Conservation (phyloP, 2,888 invertebrate species). For the Chloroclystis v-ata region DNA sequence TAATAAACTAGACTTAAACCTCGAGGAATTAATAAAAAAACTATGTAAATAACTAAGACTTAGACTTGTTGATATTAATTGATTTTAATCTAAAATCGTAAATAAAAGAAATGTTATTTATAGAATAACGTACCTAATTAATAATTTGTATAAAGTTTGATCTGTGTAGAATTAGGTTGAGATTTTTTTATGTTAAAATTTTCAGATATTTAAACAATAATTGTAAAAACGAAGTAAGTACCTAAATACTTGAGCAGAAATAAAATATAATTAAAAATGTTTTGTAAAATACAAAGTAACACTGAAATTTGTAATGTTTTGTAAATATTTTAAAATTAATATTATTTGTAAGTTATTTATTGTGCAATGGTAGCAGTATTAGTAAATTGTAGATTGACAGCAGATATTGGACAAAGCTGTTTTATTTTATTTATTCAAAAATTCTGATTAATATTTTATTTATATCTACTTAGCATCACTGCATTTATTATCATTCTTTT, state of each 20-base stretch:
- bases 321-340: slow-evolving; percentile 46
- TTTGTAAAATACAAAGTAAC: slow-evolving; percentile 45
- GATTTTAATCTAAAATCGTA: background rate
- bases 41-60: background rate
- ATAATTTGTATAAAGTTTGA: slow-evolving; percentile 9
- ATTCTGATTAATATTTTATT: too few species aligned
- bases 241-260: background rate
- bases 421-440: too few species aligned
- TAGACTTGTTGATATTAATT: background rate
- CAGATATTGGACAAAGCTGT: slow-evolving; percentile 32
- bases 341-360: slow-evolving; percentile 67
- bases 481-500: too few species aligned
- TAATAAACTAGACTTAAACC: background rate
- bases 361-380: slow-evolving; percentile 78
- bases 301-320: slow-evolving; percentile 49
- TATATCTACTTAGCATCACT: too few species aligned
- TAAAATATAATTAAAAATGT: slow-evolving; percentile 16
- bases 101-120: background rate
- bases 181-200: too few species aligned
- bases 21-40: background rate
- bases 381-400: slow-evolving; percentile 49
- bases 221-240: slow-evolving; percentile 16
- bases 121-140: background rate
- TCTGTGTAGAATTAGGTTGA: background rate
- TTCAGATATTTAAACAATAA: too few species aligned